These are phyloP conservation scores for Tiliacea aurago DNA, from an alignment of 2,888 invertebrate genomes.

Conservation along the genomic window DNA sequence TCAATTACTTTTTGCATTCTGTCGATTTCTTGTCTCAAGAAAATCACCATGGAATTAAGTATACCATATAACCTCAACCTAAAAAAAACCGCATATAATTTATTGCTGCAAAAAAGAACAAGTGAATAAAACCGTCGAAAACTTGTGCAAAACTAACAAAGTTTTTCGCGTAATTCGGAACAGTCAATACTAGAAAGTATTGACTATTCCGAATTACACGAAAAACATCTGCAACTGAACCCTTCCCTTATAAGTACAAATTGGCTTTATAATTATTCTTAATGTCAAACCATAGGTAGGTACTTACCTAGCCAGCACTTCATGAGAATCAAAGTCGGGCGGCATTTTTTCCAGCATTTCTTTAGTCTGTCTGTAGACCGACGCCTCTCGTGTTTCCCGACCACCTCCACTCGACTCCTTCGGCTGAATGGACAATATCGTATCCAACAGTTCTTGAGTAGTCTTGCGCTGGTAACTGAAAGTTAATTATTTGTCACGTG, in stretches of 20 bases:
- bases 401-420: constrained; percentile 95
- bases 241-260: background rate
- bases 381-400: constrained; percentile 95
- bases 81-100: constrained; percentile 40
- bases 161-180: background rate
- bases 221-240: too few relatives aligned
- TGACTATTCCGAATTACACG: too few relatives aligned
- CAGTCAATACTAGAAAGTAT: too few relatives aligned
- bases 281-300: background rate
- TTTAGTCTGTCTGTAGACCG: constrained; percentile 92
- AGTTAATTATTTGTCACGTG: constrained; percentile 4
- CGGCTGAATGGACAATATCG: constrained; percentile 96
- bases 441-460: constrained; percentile 93
- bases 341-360: constrained; percentile 96
- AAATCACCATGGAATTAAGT: constrained; percentile 95
- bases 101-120: background rate
- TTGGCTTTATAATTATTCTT: background rate
- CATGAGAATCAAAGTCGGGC: constrained; percentile 93
- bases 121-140: background rate
- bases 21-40: constrained; percentile 96
- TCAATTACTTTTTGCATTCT: constrained; percentile 95
- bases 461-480: constrained; percentile 94
- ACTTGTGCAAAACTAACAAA: background rate
- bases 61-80: constrained; percentile 92
- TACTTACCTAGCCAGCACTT: constrained; percentile 91